phyloP scores from a whole-genome alignment of 2,797 vertebrate species.

The Myoxocephalus aenaeus region DNA sequence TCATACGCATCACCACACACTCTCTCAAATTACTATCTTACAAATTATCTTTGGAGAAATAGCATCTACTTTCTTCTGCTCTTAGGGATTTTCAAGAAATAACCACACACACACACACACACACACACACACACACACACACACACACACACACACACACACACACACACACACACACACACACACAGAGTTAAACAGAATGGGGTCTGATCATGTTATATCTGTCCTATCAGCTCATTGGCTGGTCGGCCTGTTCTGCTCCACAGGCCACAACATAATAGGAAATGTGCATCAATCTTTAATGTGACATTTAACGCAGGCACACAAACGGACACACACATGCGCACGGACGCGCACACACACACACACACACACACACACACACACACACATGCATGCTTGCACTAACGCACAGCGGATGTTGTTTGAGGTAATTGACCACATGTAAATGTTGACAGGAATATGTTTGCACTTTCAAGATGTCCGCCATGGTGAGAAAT shows the following conservation, averaged over 20 bases:
- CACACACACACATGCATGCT: conserved; percentile 8
- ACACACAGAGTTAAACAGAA: background rate
- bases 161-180: conserved; percentile 18
- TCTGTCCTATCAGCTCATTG: conserved; percentile 68
- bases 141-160: conserved; percentile 7
- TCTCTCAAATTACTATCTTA: too few species aligned
- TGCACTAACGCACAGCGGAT: background rate
- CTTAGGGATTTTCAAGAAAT: background rate
- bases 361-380: conserved; percentile 18
- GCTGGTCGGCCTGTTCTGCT: conserved; percentile 44
- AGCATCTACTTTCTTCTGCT: background rate
- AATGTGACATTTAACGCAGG: conserved; percentile 76
- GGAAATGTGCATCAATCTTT: conserved; percentile 77
- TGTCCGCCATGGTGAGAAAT: background rate
- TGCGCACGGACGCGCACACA: conserved; percentile 3
- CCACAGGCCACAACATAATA: conserved; percentile 72
- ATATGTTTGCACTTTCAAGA: conserved; percentile 9
- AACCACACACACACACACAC: too few species aligned
- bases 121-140: background rate
- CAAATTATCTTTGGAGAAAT: background rate
- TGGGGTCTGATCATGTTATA: conserved; percentile 60
- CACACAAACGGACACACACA: conserved; percentile 28
- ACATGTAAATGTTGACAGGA: conserved; percentile 45
- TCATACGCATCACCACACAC: background rate
- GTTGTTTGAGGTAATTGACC: conserved; percentile 51